A percentile compares a stretch with the other conserved stretches of the same genome.
These are phyloP conservation scores for Todus mexicanus DNA, from an alignment of 2,797 vertebrate species.

Conservation along the genomic window DNA sequence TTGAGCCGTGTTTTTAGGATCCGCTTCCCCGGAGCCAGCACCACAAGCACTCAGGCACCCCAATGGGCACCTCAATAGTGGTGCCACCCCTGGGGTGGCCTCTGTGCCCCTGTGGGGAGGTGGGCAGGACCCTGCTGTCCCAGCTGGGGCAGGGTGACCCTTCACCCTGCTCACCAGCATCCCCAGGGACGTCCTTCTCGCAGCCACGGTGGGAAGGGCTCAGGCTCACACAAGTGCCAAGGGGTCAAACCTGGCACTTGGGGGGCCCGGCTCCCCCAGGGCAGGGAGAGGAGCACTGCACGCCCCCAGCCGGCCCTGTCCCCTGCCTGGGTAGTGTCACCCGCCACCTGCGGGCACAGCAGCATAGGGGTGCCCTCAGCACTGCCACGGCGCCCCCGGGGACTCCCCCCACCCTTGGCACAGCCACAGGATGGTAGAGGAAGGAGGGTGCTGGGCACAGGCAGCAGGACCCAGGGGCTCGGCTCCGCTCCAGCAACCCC, in stretches of 20 bases:
- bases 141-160: background rate
- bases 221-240: background rate
- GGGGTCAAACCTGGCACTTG: background rate
- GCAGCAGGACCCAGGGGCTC: background rate
- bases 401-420: background rate
- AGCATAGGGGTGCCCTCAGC: background rate
- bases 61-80: fast-evolving
- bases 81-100: background rate
- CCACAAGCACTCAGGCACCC: background rate
- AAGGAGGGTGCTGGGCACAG: background rate
- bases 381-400: background rate
- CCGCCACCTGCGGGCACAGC: fast-evolving
- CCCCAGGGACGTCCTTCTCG: background rate
- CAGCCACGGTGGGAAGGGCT: background rate
- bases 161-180: background rate
- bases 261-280: background rate
- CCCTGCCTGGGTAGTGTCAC: background rate
- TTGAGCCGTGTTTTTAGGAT: background rate
- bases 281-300: background rate
- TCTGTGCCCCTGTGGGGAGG: background rate
- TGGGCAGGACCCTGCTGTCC: background rate
- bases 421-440: background rate
- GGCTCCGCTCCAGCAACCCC: background rate
- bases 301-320: background rate
- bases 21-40: background rate